These are phyloP conservation scores for Thunnus maccoyii DNA, from an alignment of 2,113 vertebrate genomes.

Conservation along the genomic window DNA sequence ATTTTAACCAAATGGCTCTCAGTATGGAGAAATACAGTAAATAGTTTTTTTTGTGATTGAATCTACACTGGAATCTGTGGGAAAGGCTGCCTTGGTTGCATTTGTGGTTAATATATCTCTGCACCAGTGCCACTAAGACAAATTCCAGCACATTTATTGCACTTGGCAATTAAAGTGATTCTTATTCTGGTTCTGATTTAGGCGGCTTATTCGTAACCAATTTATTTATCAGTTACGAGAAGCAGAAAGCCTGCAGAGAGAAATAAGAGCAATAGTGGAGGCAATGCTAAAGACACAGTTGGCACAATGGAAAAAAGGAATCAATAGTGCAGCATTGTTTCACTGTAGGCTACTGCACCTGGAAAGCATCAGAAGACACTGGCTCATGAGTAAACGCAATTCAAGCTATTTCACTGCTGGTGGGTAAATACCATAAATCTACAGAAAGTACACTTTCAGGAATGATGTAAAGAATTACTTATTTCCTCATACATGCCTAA, in stretches of 20 bases:
- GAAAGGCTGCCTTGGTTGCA: constrained; percentile 17
- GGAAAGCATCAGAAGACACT: constrained; percentile 60
- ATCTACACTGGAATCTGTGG: constrained; percentile 33
- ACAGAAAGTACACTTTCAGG: constrained; percentile 32
- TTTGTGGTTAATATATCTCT: constrained; percentile 56
- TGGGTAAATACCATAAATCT: constrained; percentile 56
- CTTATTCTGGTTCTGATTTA: constrained; percentile 53
- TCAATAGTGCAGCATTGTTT: constrained; percentile 72
- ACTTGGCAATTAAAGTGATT: constrained; percentile 58
- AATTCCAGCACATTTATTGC: constrained; percentile 54
- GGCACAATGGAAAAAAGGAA: constrained; percentile 58
- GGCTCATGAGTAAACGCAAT: constrained; percentile 53
- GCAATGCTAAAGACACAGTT: constrained; percentile 53
- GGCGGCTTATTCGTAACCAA: constrained; percentile 14
- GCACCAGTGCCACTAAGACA: constrained; percentile 40
- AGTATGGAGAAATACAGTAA: constrained; percentile 41
- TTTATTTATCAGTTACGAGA: constrained; percentile 46
- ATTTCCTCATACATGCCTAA: constrained; percentile 32
- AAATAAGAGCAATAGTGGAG: constrained; percentile 37
- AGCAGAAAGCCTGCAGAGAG: constrained; percentile 28
- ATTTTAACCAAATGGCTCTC: constrained; percentile 44
- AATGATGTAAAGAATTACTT: constrained; percentile 42
- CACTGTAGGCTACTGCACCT: constrained; percentile 70
- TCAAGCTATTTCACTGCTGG: constrained; percentile 48
- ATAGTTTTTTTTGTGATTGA: constrained; percentile 47